Percentiles rank a stretch among this genome's conserved stretches.
These are phyloP conservation scores for Mixornis gularis DNA, from an alignment of 2,113 vertebrate genomes.

Conservation along the genomic window DNA sequence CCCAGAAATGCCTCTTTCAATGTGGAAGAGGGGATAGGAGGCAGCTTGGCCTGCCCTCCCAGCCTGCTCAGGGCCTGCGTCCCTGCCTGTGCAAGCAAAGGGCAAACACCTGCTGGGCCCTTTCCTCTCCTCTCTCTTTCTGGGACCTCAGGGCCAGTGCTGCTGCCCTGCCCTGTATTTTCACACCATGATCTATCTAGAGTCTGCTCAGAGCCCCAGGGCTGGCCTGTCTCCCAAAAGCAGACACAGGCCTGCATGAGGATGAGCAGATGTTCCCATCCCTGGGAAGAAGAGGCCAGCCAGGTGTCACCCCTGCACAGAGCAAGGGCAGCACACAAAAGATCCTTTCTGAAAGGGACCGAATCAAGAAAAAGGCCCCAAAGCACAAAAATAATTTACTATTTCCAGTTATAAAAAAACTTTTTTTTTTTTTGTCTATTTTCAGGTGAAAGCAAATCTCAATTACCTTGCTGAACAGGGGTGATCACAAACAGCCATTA, in stretches of 20 bases:
- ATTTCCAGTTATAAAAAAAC: background rate
- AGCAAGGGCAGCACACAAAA: background rate
- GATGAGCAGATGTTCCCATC: background rate
- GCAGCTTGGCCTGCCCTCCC: background rate
- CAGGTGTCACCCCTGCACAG: background rate
- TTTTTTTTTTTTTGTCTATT: background rate
- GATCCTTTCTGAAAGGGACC: background rate
- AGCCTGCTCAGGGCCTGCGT: background rate
- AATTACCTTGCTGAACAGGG: background rate
- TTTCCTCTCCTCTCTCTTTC: background rate
- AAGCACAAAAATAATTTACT: background rate
- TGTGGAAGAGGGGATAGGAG: background rate
- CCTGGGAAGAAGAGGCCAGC: background rate
- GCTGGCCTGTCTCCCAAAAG: background rate
- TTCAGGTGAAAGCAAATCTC: background rate
- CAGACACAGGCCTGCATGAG: background rate
- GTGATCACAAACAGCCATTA: background rate
- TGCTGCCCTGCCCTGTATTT: background rate
- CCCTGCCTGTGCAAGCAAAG: background rate
- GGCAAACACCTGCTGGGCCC: background rate
- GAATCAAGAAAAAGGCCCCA: background rate
- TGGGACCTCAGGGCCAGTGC: background rate
- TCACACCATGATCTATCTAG: background rate
- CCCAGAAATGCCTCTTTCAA: background rate
- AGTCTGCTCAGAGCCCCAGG: background rate